phyloP scores from a whole-genome alignment of 1,140 invertebrate genomes.

The Cotesia typhae region DNA sequence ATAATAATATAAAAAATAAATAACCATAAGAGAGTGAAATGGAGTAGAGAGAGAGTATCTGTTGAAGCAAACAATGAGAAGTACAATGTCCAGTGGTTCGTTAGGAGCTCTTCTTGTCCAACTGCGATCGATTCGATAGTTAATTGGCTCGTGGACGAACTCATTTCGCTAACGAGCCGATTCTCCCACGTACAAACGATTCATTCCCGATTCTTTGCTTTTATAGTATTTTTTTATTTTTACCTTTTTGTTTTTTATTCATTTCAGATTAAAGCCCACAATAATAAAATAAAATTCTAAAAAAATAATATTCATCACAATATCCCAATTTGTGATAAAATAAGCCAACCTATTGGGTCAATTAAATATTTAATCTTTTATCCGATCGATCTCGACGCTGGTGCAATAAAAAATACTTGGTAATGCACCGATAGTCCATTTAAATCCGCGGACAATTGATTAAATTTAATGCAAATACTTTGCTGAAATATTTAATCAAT shows the following conservation, averaged over 20 bases:
- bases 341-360: too few relatives aligned
- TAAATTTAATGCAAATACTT: not conserved
- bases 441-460: slow-evolving; percentile 3
- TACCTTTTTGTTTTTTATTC: slow-evolving; percentile 1
- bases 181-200: slow-evolving; percentile 38
- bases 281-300: not conserved
- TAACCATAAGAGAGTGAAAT: slow-evolving; percentile 35
- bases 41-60: slow-evolving; percentile 25
- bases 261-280: slow-evolving; percentile 3
- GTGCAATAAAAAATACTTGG: too few relatives aligned
- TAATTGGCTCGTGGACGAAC: slow-evolving; percentile 44
- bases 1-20: slow-evolving; percentile 24
- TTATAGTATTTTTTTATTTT: slow-evolving; percentile 14
- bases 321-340: not conserved
- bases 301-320: not conserved
- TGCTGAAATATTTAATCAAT: not conserved
- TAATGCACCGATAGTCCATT: not conserved
- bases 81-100: slow-evolving; percentile 43
- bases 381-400: too few relatives aligned
- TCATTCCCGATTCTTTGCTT: slow-evolving; percentile 14
- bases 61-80: slow-evolving; percentile 43
- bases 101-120: slow-evolving; percentile 40
- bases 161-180: slow-evolving; percentile 45
- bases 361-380: too few relatives aligned
- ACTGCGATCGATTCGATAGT: slow-evolving; percentile 44